These are phyloP conservation scores for Pelagia noctiluca DNA, from an alignment of 30 jellyfish, hydroid and myxozoan genomes.

Conservation along the genomic window DNA sequence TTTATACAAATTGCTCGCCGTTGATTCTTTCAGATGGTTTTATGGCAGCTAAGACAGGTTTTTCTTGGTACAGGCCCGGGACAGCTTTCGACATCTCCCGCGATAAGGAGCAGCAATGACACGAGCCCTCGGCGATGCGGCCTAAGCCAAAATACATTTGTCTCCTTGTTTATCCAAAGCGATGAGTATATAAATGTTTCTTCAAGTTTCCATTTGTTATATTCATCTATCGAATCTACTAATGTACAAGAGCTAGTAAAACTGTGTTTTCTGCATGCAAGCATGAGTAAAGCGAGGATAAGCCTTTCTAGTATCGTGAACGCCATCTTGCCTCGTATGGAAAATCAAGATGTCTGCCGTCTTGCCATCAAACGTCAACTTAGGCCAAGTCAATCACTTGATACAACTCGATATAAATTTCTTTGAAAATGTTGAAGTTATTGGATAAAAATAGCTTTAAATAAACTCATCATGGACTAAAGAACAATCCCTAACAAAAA, in stretches of 20 bases:
- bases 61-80: constrained; percentile 63
- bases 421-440: too few species aligned
- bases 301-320: constrained; percentile 58
- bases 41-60: constrained; percentile 61
- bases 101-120: constrained; percentile 68
- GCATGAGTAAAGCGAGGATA: constrained; percentile 53
- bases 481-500: too few species aligned
- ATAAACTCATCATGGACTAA: too few species aligned
- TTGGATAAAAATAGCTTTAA: too few species aligned
- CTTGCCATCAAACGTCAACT: too few species aligned
- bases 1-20: constrained; percentile 37
- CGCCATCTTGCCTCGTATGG: constrained; percentile 34
- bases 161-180: constrained; percentile 66
- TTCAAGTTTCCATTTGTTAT: constrained; percentile 55
- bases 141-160: constrained; percentile 57
- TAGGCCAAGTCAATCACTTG: too few species aligned
- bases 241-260: constrained; percentile 56
- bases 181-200: constrained; percentile 66
- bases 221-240: constrained; percentile 58
- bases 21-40: constrained; percentile 66
- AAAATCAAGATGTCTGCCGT: too few species aligned
- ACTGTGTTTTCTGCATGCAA: constrained; percentile 63
- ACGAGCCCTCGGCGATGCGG: constrained; percentile 75
- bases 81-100: constrained; percentile 65
- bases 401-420: too few species aligned